Conservation (phyloP, 2,888 invertebrate genomes). For the Crossocerus cetratus region DNA sequence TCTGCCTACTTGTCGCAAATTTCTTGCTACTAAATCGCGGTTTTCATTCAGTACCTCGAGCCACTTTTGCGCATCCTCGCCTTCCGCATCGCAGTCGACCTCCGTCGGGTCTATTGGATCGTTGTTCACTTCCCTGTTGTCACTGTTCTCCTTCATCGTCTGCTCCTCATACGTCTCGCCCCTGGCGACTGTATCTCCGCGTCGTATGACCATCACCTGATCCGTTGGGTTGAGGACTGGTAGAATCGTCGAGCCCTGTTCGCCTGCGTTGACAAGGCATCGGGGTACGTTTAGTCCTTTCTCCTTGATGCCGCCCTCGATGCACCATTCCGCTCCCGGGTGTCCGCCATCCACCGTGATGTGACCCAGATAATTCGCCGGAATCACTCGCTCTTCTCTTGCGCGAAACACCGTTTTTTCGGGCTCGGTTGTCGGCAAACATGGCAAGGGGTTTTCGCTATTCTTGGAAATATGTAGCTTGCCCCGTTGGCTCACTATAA, state of each 20-base stretch:
- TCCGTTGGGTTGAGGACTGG: constrained; percentile 31
- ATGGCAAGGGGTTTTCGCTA: constrained; percentile 17
- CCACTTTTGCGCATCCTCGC: neutral
- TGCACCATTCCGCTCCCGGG: constrained; percentile 4
- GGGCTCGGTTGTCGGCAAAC: neutral
- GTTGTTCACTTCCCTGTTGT: constrained; percentile 1
- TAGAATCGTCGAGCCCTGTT: constrained; percentile 31
- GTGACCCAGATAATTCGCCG: constrained; percentile 17
- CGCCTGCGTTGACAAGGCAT: constrained; percentile 39
- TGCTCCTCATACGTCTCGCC: constrained; percentile 11
- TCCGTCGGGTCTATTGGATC: constrained; percentile 1
- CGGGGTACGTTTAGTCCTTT: constrained; percentile 39
- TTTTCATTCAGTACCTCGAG: neutral
- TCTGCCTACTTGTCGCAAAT: constrained; percentile 22
- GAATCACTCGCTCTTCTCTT: constrained; percentile 1
- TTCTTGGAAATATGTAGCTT: too few relatives aligned
- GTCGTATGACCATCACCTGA: neutral
- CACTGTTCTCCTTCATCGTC: neutral
- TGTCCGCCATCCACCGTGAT: neutral
- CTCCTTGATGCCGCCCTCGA: constrained; percentile 43
- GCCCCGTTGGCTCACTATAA: too few relatives aligned
- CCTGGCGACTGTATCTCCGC: constrained; percentile 2
- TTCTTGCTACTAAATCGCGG: constrained; percentile 9
- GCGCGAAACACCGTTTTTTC: constrained; percentile 11
- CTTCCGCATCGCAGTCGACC: neutral